Conservation (phyloP, 2,888 invertebrate genomes). For the Capitulum mitella region DNA sequence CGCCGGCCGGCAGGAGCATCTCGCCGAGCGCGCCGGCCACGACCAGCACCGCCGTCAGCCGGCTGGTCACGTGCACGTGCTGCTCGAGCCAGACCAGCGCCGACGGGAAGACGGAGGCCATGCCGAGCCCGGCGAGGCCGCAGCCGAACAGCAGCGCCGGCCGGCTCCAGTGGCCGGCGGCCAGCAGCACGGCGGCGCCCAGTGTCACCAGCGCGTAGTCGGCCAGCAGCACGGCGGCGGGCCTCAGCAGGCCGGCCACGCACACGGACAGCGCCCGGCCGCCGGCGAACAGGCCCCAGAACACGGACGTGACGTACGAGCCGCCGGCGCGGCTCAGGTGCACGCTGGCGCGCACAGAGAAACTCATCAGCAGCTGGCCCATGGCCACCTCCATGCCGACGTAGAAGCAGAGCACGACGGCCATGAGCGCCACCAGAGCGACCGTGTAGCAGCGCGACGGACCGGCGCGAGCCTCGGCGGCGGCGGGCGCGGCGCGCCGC, state of each 20-base stretch:
- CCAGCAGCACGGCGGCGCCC: slow-evolving; percentile 1
- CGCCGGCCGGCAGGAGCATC: not conserved
- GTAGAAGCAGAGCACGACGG: not conserved
- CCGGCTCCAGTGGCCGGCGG: not conserved
- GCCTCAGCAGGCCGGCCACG: not conserved
- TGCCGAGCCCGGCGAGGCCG: slow-evolving; percentile 43
- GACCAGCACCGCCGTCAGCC: slow-evolving; percentile 44
- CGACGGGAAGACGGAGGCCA: slow-evolving; percentile 46
- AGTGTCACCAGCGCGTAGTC: not conserved
- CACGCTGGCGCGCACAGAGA: not conserved
- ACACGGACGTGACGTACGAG: slow-evolving; percentile 1
- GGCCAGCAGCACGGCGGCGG: not conserved
- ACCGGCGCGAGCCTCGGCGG: not conserved
- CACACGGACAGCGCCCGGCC: slow-evolving; percentile 8
- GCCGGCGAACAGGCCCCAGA: slow-evolving; percentile 12
- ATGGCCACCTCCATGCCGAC: slow-evolving; percentile 20
- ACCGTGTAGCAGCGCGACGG: slow-evolving; percentile 4
- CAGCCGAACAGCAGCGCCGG: slow-evolving; percentile 42
- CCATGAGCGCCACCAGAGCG: not conserved
- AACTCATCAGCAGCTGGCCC: slow-evolving; percentile 7
- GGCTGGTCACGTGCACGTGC: slow-evolving; percentile 45
- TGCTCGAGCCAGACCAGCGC: slow-evolving; percentile 45
- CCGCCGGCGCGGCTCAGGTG: slow-evolving; percentile 7
- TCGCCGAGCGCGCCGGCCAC: slow-evolving; percentile 45
- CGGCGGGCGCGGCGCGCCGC: not conserved